Conservation (phyloP, 2,888 invertebrate genomes). For the Meteorus colon region DNA sequence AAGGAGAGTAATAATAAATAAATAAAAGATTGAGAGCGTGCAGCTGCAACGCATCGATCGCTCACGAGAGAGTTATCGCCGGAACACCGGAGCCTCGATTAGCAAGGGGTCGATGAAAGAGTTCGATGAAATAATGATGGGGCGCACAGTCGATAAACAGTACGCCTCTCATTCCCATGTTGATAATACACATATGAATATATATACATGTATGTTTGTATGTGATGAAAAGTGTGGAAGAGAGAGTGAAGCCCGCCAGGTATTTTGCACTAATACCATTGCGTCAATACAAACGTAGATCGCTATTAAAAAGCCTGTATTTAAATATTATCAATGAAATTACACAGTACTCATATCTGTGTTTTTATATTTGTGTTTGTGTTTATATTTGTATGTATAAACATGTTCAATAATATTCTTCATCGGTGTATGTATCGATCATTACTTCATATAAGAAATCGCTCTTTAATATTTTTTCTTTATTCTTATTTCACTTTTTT, state of each 20-base stretch:
- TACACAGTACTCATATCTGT: constrained; percentile 56
- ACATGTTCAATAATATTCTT: constrained; percentile 49
- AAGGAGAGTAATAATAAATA: background rate
- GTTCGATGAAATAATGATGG: constrained; percentile 71
- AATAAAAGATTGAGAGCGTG: constrained; percentile 31
- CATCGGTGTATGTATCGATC: constrained; percentile 38
- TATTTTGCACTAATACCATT: constrained; percentile 45
- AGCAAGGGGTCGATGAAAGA: constrained; percentile 65
- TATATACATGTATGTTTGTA: constrained; percentile 22
- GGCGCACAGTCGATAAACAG: constrained; percentile 65
- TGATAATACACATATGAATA: constrained; percentile 49
- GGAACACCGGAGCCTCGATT: constrained; percentile 50
- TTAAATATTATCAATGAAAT: constrained; percentile 72
- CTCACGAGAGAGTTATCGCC: constrained; percentile 44
- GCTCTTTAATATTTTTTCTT: background rate
- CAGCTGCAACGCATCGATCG: constrained; percentile 41
- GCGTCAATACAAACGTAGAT: constrained; percentile 57
- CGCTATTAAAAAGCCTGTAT: constrained; percentile 67
- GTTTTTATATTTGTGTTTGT: background rate
- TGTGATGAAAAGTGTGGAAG: constrained; percentile 34
- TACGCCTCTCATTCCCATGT: constrained; percentile 57
- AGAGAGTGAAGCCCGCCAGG: constrained; percentile 41
- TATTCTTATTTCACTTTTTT: background rate
- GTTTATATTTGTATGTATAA: background rate
- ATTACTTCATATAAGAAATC: constrained; percentile 54